phyloP scores from a whole-genome alignment of 2,797 vertebrate species.

The Mallotus villosus region DNA sequence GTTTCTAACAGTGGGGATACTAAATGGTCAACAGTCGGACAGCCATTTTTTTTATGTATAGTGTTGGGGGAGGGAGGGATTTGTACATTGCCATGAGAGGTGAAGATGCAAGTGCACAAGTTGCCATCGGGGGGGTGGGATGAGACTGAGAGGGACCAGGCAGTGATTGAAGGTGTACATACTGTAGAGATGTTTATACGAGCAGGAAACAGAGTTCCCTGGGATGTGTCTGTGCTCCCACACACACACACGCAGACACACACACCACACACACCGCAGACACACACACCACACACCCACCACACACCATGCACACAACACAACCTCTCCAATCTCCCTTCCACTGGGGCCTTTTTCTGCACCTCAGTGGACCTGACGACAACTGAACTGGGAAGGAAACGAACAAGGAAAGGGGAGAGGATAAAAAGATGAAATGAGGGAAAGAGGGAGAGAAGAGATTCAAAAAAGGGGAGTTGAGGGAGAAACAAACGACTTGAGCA shows the following conservation, averaged over 20 bases:
- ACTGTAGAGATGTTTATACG: neutral
- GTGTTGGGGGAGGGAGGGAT: neutral
- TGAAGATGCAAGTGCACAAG: neutral
- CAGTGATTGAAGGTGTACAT: neutral
- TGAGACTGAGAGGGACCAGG: neutral
- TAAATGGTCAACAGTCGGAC: no score
- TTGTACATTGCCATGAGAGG: neutral
- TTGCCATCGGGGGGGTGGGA: neutral
- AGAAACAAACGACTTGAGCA: slow-evolving; percentile 72
- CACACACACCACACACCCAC: no score
- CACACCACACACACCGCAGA: no score
- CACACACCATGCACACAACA: neutral
- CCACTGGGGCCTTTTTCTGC: neutral
- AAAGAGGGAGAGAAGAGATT: neutral
- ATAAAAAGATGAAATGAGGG: neutral
- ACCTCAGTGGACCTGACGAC: neutral
- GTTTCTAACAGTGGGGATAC: neutral
- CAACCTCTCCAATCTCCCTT: neutral
- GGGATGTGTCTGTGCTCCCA: no score
- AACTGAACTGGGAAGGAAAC: neutral
- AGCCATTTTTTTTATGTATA: neutral
- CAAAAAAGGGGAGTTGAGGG: neutral
- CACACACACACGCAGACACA: no score
- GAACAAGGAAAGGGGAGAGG: no score
- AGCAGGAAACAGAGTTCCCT: neutral